Conservation (phyloP, 2,113 vertebrate species). For the Gavia stellata region DNA sequence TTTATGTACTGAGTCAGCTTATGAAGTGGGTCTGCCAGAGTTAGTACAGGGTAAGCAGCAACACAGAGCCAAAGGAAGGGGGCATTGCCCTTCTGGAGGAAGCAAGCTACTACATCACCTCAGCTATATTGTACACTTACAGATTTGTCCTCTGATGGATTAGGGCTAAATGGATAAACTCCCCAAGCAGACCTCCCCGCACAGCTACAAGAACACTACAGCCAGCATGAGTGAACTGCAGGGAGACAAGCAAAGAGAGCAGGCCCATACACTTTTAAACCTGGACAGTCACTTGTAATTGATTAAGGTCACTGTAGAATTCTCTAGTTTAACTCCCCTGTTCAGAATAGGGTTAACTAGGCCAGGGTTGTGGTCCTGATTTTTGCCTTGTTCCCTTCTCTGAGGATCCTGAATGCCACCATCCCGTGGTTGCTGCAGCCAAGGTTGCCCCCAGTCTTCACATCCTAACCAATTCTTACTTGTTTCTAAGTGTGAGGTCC, state of each 20-base stretch:
- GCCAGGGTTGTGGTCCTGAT: neutral
- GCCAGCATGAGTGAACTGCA: neutral
- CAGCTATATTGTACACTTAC: neutral
- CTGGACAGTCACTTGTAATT: neutral
- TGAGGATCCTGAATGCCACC: neutral
- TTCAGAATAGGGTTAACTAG: neutral
- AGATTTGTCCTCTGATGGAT: neutral
- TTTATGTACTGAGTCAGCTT: neutral
- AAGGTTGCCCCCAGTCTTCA: neutral
- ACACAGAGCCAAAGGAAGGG: neutral
- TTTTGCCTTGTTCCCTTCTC: neutral
- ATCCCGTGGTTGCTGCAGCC: neutral
- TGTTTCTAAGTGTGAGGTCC: neutral
- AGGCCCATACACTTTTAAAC: neutral
- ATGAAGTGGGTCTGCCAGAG: neutral
- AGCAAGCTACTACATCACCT: neutral
- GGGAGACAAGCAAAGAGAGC: neutral
- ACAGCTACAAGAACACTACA: neutral
- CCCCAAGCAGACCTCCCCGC: neutral
- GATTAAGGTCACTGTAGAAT: neutral
- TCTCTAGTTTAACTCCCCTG: neutral
- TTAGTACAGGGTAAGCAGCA: neutral
- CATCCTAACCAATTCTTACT: neutral
- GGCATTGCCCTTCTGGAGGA: neutral
- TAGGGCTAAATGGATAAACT: neutral